phyloP scores from a whole-genome alignment of 2,797 vertebrate genomes.

The Lepilemur septentrionalis region DNA sequence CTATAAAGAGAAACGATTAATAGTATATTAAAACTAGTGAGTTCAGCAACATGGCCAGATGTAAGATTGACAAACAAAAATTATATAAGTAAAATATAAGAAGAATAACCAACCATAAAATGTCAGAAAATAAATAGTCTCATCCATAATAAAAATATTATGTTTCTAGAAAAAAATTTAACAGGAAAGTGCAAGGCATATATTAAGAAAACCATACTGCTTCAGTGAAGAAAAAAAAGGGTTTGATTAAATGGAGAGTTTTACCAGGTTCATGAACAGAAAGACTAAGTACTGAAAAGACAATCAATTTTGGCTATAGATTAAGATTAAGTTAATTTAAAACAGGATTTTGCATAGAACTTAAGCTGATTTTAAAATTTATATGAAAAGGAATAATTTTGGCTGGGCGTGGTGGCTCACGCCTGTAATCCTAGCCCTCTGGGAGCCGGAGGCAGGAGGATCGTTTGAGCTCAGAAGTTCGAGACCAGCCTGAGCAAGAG shows the following conservation, averaged over 20 bases:
- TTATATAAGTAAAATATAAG: not conserved
- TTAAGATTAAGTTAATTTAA: not conserved
- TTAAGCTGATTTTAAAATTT: not conserved
- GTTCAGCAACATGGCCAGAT: not conserved
- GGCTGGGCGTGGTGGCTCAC: too few relatives aligned
- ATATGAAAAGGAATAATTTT: not conserved
- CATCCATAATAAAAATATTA: not conserved
- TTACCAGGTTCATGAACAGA: not conserved
- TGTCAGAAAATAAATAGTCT: not conserved
- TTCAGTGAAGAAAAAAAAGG: conserved; percentile 2
- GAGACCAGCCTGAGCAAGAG: too few relatives aligned
- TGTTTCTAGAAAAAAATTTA: not conserved
- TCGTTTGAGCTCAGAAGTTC: too few relatives aligned
- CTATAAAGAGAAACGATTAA: not conserved
- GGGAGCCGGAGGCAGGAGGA: too few relatives aligned
- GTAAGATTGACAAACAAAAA: not conserved
- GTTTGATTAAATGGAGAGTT: not conserved
- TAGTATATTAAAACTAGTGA: conserved; percentile 1
- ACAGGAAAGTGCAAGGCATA: not conserved
- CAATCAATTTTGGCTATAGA: not conserved
- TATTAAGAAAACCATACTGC: not conserved
- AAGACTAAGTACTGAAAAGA: not conserved
- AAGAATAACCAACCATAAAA: not conserved
- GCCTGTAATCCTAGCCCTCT: too few relatives aligned
- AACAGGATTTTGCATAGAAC: not conserved